These are phyloP conservation scores for Microcaecilia unicolor DNA, from an alignment of 2,797 vertebrate genomes.

Conservation along the genomic window DNA sequence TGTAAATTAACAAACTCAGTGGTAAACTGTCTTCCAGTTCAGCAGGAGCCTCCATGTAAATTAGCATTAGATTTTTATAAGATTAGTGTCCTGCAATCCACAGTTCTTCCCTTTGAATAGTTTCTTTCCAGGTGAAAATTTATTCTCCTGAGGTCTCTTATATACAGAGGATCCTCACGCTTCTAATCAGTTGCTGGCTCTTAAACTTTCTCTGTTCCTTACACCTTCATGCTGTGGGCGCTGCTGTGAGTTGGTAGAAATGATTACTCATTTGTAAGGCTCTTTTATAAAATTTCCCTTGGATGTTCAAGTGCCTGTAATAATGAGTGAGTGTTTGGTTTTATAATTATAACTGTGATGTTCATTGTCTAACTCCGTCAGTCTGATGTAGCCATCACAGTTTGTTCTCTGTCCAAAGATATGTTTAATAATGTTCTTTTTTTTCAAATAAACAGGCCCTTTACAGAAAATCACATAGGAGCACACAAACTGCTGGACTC, in stretches of 20 bases:
- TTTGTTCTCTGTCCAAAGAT: too few relatives aligned
- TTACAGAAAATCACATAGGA: too few relatives aligned
- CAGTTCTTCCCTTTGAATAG: slow-evolving; percentile 61
- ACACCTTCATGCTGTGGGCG: slow-evolving; percentile 69
- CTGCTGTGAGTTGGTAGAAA: slow-evolving; percentile 77
- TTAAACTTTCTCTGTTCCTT: slow-evolving; percentile 76
- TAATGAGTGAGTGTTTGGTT: slow-evolving; percentile 66
- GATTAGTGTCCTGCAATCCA: slow-evolving; percentile 64
- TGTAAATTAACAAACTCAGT: slow-evolving; percentile 97
- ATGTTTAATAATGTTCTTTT: too few relatives aligned
- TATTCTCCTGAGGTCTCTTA: slow-evolving; percentile 77
- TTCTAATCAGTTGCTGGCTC: slow-evolving; percentile 82
- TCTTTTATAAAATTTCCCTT: slow-evolving; percentile 89
- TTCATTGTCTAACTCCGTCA: too few relatives aligned
- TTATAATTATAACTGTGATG: slow-evolving; percentile 69
- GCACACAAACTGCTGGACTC: too few relatives aligned
- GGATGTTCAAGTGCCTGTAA: slow-evolving; percentile 64
- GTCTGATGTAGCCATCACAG: too few relatives aligned
- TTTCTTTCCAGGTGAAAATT: slow-evolving; percentile 84
- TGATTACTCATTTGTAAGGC: slow-evolving; percentile 83
- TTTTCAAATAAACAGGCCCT: too few relatives aligned
- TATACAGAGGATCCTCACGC: slow-evolving; percentile 69
- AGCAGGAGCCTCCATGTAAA: slow-evolving; percentile 86
- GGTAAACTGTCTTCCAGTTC: slow-evolving; percentile 92
- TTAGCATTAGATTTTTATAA: slow-evolving; percentile 96